These are phyloP conservation scores for Lepidochrysops patricia DNA, from an alignment of 2,888 invertebrate genomes.

Conservation along the genomic window DNA sequence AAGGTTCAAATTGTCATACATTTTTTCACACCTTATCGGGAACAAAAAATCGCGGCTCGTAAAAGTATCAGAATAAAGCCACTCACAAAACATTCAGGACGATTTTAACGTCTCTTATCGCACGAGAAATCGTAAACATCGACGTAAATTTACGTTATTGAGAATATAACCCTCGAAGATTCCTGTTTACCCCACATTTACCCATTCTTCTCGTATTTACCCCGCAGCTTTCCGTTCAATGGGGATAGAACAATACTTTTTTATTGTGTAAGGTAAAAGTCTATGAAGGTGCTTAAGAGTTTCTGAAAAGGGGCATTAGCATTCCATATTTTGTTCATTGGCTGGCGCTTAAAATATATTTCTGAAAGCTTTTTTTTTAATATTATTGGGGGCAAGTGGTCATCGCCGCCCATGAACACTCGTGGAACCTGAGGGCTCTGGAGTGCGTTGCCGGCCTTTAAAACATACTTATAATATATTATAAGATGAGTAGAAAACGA, in stretches of 20 bases:
- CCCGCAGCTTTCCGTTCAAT: not conserved
- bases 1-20: not conserved
- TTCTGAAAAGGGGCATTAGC: no score
- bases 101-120: conserved; percentile 63
- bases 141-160: conserved; percentile 61
- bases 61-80: conserved; percentile 15
- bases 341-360: no score
- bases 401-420: no score
- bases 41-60: not conserved
- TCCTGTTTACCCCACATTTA: not conserved
- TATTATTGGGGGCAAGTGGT: no score
- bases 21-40: not conserved
- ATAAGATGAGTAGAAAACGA: no score
- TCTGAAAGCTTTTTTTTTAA: no score
- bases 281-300: not conserved
- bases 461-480: no score
- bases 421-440: no score
- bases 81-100: conserved; percentile 35
- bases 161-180: conserved; percentile 31
- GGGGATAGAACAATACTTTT: not conserved
- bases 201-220: not conserved
- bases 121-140: conserved; percentile 50
- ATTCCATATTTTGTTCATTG: no score
- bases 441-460: no score
- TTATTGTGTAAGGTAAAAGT: not conserved